phyloP scores from a whole-genome alignment of 2,113 vertebrate species.

The Oxygymnocypris stewartii region DNA sequence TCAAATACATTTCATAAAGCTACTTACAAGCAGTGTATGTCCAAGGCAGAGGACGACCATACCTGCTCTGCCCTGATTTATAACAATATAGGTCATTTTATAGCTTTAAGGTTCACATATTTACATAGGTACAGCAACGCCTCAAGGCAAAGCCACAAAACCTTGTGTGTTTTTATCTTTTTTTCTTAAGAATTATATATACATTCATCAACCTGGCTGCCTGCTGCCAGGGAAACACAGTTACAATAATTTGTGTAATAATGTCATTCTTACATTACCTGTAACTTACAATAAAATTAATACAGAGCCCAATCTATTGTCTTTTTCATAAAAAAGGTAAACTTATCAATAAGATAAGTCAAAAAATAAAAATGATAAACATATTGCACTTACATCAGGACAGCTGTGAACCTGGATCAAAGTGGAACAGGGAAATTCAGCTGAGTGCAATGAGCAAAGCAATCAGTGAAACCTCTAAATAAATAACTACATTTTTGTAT shows the following conservation, averaged over 20 bases:
- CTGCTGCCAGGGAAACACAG: conserved; percentile 75
- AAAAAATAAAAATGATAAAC: conserved; percentile 67
- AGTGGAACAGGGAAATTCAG: conserved; percentile 57
- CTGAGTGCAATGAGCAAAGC: conserved; percentile 76
- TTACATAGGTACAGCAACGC: conserved; percentile 75
- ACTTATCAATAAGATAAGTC: conserved; percentile 62
- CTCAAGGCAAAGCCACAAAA: conserved; percentile 64
- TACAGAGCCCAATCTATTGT: conserved; percentile 72
- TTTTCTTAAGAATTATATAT: conserved; percentile 79
- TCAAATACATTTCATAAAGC: conserved; percentile 76
- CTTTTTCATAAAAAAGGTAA: conserved; percentile 64
- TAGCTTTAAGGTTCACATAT: conserved; percentile 77
- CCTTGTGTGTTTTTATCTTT: conserved; percentile 56
- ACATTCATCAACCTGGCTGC: conserved; percentile 82
- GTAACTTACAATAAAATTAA: conserved; percentile 73
- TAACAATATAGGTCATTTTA: conserved; percentile 73
- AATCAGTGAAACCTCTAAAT: conserved; percentile 85
- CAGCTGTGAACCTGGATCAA: conserved; percentile 72
- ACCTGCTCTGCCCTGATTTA: conserved; percentile 59
- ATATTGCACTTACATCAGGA: conserved; percentile 94
- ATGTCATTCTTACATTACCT: conserved; percentile 61
- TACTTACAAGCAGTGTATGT: conserved; percentile 77
- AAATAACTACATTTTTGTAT: conserved; percentile 83
- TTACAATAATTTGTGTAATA: conserved; percentile 70
- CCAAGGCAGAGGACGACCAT: conserved; percentile 63